A percentile compares a stretch with the other conserved stretches of the same genome.
Evolutionary conservation across 2,113 vertebrate genomes (phyloP).

Genomic region (Junco hyemalis): DNA sequence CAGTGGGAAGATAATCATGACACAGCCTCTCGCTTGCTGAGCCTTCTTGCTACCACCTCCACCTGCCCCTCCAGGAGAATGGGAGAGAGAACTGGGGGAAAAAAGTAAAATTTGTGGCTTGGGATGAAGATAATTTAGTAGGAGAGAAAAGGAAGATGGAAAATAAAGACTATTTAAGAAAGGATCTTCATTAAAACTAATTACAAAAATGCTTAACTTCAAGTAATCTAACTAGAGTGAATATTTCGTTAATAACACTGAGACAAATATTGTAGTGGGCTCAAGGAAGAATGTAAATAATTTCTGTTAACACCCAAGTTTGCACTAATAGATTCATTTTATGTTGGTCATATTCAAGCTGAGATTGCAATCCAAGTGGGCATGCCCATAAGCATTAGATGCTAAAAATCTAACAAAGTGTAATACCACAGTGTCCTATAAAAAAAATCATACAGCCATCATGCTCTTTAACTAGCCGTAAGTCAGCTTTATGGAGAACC

Average conservation of each 20-base stretch:
- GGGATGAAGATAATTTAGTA: background rate
- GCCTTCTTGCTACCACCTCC: background rate
- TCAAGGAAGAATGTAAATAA: background rate
- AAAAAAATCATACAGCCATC: background rate
- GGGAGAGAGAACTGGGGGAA: background rate
- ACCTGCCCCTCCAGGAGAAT: background rate
- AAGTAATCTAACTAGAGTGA: background rate
- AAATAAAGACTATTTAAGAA: background rate
- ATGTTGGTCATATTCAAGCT: background rate
- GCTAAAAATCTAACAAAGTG: background rate
- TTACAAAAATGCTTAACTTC: background rate
- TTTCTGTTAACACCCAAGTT: background rate
- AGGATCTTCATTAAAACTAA: background rate
- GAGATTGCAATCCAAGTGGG: background rate
- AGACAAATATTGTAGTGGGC: background rate
- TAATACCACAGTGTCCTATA: background rate
- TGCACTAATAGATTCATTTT: background rate
- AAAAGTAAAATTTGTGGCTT: background rate
- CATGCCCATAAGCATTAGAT: background rate
- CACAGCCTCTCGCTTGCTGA: accelerated
- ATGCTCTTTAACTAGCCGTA: background rate
- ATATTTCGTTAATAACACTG: background rate
- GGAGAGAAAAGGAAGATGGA: background rate
- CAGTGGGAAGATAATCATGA: background rate
- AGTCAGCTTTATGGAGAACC: background rate